phyloP scores from a whole-genome alignment of 2,113 vertebrate genomes.

The Peucedramus taeniatus region DNA sequence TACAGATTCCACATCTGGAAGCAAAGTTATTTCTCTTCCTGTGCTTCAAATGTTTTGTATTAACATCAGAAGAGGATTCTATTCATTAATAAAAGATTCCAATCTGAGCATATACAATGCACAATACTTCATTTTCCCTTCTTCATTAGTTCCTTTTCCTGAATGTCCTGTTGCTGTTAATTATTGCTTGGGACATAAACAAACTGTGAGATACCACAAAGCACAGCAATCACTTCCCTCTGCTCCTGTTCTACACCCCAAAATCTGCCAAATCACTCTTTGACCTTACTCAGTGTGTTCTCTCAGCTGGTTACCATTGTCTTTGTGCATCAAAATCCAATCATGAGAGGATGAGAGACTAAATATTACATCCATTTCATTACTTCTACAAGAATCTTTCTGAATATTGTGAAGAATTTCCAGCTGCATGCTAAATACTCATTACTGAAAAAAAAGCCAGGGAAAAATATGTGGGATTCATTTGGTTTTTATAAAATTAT shows the following conservation, averaged over 20 bases:
- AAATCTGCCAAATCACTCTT: not conserved
- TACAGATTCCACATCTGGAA: not conserved
- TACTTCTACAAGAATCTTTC: not conserved
- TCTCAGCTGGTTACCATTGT: not conserved
- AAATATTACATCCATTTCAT: not conserved
- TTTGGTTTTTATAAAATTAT: not conserved
- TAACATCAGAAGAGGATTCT: not conserved
- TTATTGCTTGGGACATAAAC: not conserved
- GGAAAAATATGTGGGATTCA: not conserved
- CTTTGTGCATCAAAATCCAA: not conserved
- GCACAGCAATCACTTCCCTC: not conserved
- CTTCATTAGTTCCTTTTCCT: not conserved
- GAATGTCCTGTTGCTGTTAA: not conserved
- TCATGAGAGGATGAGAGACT: not conserved
- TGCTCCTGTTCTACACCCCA: not conserved
- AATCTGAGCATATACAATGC: not conserved
- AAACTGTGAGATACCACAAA: not conserved
- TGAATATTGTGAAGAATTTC: not conserved
- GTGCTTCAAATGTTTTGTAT: not conserved
- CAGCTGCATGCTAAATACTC: not conserved
- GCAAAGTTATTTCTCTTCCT: not conserved
- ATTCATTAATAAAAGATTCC: not conserved
- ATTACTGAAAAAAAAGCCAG: not conserved
- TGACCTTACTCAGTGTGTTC: not conserved
- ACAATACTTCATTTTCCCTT: not conserved